Percentiles rank a stretch among this genome's conserved stretches.
Conservation (phyloP, 2,888 invertebrate genomes). For the Habroteleia sp. region DNA sequence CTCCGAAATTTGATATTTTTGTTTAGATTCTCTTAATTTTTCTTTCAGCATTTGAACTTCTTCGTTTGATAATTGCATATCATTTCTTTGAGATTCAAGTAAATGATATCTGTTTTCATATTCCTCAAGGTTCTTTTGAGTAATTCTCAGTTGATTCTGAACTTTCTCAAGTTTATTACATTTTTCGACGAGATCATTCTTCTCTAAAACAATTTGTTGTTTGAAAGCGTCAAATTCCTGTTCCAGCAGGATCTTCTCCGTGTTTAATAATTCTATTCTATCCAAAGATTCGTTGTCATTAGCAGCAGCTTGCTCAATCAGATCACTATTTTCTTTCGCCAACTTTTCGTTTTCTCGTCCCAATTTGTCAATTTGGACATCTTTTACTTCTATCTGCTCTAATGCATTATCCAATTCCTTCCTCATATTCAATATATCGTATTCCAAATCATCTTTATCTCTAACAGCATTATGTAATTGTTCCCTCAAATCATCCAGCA, state of each 20-base stretch:
- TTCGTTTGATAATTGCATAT: neutral
- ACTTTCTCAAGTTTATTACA: neutral
- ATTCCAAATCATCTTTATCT: slow-evolving; percentile 85
- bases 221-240: slow-evolving; percentile 73
- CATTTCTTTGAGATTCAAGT: neutral
- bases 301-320: slow-evolving; percentile 74
- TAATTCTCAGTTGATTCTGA: neutral
- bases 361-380: slow-evolving; percentile 65
- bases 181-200: neutral
- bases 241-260: slow-evolving; percentile 73
- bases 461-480: slow-evolving; percentile 65
- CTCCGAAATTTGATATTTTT: neutral
- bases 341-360: slow-evolving; percentile 70
- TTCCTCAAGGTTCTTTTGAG: slow-evolving; percentile 8
- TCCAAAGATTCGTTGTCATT: slow-evolving; percentile 75
- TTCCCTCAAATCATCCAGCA: slow-evolving; percentile 68
- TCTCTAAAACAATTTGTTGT: slow-evolving; percentile 56
- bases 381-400: slow-evolving; percentile 61
- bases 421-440: slow-evolving; percentile 84
- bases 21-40: slow-evolving; percentile 16
- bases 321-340: slow-evolving; percentile 69
- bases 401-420: slow-evolving; percentile 82
- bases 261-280: slow-evolving; percentile 75
- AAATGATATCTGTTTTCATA: neutral
- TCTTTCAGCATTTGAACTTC: slow-evolving; percentile 2